Conservation (phyloP, 2,797 vertebrate genomes). For the Babyrousa celebensis region DNA sequence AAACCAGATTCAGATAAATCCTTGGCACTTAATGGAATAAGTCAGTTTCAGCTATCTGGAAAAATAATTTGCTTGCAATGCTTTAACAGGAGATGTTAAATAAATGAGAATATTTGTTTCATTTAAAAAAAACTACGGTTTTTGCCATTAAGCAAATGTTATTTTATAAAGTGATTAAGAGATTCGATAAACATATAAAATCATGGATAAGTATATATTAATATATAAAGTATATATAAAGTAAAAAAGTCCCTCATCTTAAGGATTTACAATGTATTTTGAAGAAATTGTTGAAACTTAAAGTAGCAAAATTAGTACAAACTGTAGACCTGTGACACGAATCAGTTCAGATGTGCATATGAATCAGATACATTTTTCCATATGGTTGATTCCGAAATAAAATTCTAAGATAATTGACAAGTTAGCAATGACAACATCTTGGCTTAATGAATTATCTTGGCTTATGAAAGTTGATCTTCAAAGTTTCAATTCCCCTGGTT, state of each 20-base stretch:
- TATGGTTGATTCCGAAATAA: conserved; percentile 29
- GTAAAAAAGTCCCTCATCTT: background rate
- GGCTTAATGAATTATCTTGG: background rate
- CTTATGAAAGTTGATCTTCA: background rate
- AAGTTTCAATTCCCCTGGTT: background rate
- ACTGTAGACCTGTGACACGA: background rate
- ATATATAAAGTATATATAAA: background rate
- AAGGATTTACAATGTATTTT: conserved; percentile 37
- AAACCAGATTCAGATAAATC: conserved; percentile 58
- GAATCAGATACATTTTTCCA: conserved; percentile 12
- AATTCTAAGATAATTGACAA: conserved; percentile 13
- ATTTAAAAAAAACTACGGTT: background rate
- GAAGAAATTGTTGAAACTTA: conserved; percentile 20
- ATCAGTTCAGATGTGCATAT: background rate
- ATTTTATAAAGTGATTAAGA: conserved; percentile 29
- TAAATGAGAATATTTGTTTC: background rate
- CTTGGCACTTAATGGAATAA: conserved; percentile 53
- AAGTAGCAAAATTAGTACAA: conserved; percentile 8
- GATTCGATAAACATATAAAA: background rate
- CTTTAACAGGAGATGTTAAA: conserved; percentile 56
- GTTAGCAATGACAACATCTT: background rate
- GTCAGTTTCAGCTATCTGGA: conserved; percentile 72
- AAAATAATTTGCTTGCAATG: conserved; percentile 56
- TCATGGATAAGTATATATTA: background rate
- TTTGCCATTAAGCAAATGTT: background rate